Base-by-base conservation (phyloP, 2,888 invertebrate species). In the Asteroscopus sphinx region DNA sequence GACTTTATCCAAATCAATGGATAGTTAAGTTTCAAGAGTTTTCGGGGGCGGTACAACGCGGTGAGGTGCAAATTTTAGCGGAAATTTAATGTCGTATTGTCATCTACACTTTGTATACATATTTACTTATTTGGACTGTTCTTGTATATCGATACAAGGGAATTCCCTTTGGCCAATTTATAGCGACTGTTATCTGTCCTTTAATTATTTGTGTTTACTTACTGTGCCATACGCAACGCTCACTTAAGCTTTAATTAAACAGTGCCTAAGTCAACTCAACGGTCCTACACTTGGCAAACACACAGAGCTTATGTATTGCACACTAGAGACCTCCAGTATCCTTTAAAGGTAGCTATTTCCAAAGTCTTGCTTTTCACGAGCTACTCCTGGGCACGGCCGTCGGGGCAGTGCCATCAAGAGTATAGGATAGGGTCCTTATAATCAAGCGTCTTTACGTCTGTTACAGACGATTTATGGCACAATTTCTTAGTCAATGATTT, bases 1-100 rank as follows among this genome's bases (percentile, higher is more conserved):
- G 90, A 86, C 91, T 92, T 90, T 89, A 92, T 92, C 88, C 81
- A 78, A 82, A 82, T 89, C 86, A 92, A 92, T 92, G 79, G 91
- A 85, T 91, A 91, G 88, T 92, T 91, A 88, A 83, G 78, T 57
- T 68, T 68, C 61, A 66, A 73, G 55, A 53, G 70, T 73, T 81
- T 78, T 73, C 73, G 74, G 71, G 55, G 36, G 41, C 47, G 45
- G 52, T 63, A 65, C 35, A 60, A 61, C 61, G 53, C 52, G 55
- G 52, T 70, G 76, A 86, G 84, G 88, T 87, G 88, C 80, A 84
- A 88, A 85, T 82, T 81, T 82, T 79, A 82, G 82, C 76, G 73
- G 77, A n/a, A n/a, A n/a, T n/a, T n/a, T n/a, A n/a, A n/a, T n/a
- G n/a, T n/a, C n/a, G n/a, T n/a, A n/a, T n/a, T n/a, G n/a, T n/a